Evolutionary conservation across 2,113 vertebrate species (phyloP).

Genomic region (Hylia prasina): DNA sequence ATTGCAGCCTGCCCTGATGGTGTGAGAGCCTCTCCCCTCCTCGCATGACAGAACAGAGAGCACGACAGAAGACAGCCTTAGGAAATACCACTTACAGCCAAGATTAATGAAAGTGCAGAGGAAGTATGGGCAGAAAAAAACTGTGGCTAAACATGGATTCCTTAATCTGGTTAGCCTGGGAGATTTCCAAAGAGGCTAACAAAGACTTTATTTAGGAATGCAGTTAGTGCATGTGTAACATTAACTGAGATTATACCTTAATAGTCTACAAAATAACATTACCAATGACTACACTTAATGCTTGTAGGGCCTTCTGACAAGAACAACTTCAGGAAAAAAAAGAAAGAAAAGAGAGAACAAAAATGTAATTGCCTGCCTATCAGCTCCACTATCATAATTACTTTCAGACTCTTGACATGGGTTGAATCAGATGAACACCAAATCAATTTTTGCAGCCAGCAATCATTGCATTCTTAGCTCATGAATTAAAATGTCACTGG

Average conservation of each 20-base stretch:
- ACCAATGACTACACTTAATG: not conserved
- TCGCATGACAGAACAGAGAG: not conserved
- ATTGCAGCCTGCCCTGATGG: not conserved
- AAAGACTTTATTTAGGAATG: not conserved
- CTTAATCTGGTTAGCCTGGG: not conserved
- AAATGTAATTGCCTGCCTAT: constrained; percentile 76
- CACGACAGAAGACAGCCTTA: not conserved
- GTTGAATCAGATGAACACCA: constrained; percentile 75
- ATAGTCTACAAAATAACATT: not conserved
- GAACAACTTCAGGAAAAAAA: constrained; percentile 14
- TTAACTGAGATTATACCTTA: not conserved
- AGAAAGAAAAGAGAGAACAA: constrained; percentile 38
- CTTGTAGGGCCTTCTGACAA: constrained; percentile 21
- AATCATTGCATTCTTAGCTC: constrained; percentile 64
- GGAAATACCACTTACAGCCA: not conserved
- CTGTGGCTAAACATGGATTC: not conserved
- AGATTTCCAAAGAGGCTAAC: not conserved
- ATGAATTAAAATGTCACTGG: constrained; percentile 77
- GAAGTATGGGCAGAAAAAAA: not conserved
- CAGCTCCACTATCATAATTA: constrained; percentile 75
- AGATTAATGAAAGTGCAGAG: not conserved
- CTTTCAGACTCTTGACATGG: constrained; percentile 73
- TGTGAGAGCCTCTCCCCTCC: not conserved
- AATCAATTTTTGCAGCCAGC: constrained; percentile 74
- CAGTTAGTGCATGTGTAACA: not conserved